A percentile compares a stretch with the other conserved stretches of the same genome.
phyloP scores from a whole-genome alignment of 2,113 vertebrate species.

The Macrotus californicus region DNA sequence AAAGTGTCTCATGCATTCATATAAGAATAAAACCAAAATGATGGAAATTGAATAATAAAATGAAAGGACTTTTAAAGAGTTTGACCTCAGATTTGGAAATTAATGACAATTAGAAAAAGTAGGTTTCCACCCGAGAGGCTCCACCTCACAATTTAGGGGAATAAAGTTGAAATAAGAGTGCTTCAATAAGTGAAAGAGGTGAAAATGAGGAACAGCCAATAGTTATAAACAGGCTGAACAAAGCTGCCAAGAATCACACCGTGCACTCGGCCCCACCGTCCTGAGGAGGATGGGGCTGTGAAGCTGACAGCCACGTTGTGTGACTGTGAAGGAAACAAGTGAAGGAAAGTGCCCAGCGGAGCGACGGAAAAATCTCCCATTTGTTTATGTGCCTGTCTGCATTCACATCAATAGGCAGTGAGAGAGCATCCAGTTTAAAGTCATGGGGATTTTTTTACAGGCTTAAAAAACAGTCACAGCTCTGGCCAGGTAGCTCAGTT shows the following conservation, averaged over 20 bases:
- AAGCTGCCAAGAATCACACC: neutral
- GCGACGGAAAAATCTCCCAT: neutral
- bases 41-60: neutral
- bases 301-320: neutral
- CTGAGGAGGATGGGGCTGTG: neutral
- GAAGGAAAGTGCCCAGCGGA: neutral
- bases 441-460: neutral
- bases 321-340: neutral
- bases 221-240: neutral
- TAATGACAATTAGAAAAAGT: neutral
- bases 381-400: neutral
- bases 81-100: neutral
- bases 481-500: too few species aligned
- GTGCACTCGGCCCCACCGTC: neutral
- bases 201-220: neutral
- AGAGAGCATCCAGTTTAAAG: neutral
- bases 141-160: neutral
- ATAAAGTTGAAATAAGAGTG: neutral
- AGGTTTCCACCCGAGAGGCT: neutral
- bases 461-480: neutral
- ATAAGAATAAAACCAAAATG: neutral
- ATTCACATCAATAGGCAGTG: neutral
- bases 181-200: neutral
- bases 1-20: neutral
- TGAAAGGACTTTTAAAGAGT: neutral